phyloP scores from a whole-genome alignment of 2,888 invertebrate genomes.

The Lycia hirtaria region DNA sequence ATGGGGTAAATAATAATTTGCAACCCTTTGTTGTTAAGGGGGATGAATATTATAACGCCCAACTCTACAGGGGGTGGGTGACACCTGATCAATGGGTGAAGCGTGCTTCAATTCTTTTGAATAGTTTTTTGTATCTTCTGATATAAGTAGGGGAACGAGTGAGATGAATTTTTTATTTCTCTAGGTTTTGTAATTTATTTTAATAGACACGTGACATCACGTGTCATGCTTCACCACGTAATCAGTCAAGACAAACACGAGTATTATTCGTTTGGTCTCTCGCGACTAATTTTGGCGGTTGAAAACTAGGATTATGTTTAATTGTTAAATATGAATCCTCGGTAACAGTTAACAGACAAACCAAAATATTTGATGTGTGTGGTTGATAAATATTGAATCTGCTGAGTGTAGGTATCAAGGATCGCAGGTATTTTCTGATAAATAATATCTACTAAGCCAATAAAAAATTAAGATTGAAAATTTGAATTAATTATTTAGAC shows the following conservation, averaged over 20 bases:
- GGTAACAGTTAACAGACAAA: too few species aligned
- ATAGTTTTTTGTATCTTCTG: slow-evolving; percentile 33
- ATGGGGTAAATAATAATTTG: slow-evolving; percentile 83
- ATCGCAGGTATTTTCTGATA: too few species aligned
- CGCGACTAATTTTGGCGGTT: neutral
- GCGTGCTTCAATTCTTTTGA: slow-evolving; percentile 47
- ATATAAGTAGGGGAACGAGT: slow-evolving; percentile 11
- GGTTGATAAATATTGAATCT: too few species aligned
- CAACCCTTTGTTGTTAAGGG: slow-evolving; percentile 72
- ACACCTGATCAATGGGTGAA: slow-evolving; percentile 73
- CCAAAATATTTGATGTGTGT: too few species aligned
- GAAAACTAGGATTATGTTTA: neutral
- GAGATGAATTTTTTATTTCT: slow-evolving; percentile 3
- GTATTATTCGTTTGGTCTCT: neutral
- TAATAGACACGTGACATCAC: slow-evolving; percentile 57
- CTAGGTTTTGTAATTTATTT: slow-evolving; percentile 31
- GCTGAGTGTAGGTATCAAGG: too few species aligned
- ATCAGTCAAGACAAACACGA: slow-evolving; percentile 37
- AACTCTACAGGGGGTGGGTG: slow-evolving; percentile 51
- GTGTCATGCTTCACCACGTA: slow-evolving; percentile 54
- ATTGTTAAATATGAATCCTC: neutral
- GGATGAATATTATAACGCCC: slow-evolving; percentile 67
- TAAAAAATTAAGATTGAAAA: too few species aligned
- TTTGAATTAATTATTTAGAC: too few species aligned
- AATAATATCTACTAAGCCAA: too few species aligned